Conservation (phyloP, 92 coral and sea anemone genomes). For the Metridium senile region DNA sequence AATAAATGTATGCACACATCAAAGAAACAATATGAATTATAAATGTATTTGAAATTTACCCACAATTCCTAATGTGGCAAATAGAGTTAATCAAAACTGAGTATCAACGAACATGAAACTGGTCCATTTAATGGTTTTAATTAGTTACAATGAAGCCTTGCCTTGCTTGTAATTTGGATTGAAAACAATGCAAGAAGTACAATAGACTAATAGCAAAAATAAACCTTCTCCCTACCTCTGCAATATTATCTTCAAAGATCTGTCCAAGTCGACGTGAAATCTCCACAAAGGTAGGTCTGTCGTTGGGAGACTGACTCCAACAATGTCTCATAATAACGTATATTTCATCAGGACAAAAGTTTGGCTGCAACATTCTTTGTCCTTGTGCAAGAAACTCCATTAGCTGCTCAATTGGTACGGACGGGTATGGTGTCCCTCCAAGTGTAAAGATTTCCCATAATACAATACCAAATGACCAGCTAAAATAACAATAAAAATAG, state of each 20-base stretch:
- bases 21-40: too few species aligned
- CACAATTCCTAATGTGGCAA: too few species aligned
- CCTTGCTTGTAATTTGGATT: neutral
- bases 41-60: too few species aligned
- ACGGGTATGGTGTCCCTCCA: slow-evolving; percentile 91
- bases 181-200: neutral
- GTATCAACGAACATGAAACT: too few species aligned
- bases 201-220: neutral
- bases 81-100: too few species aligned
- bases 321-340: slow-evolving; percentile 87
- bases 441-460: slow-evolving; percentile 90
- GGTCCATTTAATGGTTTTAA: too few species aligned
- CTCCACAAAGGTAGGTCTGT: slow-evolving; percentile 67
- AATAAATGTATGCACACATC: too few species aligned
- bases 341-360: slow-evolving; percentile 75
- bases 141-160: too few species aligned
- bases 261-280: slow-evolving; percentile 68
- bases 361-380: slow-evolving; percentile 77
- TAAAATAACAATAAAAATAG: slow-evolving; percentile 2
- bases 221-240: slow-evolving; percentile 44
- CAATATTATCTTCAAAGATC: slow-evolving; percentile 65
- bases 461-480: slow-evolving; percentile 92
- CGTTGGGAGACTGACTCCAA: slow-evolving; percentile 74
- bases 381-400: slow-evolving; percentile 74
- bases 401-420: slow-evolving; percentile 81